Base-by-base conservation (phyloP, 2,797 vertebrate genomes). In the Xerus rutilus region DNA sequence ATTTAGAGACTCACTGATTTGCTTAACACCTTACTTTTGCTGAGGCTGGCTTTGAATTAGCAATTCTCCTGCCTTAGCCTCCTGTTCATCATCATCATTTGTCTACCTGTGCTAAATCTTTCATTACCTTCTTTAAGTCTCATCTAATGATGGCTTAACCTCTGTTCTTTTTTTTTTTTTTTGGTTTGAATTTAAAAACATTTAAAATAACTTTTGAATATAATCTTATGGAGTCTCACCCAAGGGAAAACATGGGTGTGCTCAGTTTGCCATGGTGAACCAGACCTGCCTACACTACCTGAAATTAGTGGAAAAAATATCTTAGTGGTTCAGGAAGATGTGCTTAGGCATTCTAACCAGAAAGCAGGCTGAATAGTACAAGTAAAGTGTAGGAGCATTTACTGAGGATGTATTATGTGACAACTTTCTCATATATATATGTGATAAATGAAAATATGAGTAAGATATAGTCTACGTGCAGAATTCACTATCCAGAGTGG, bases 101-200 rank as follows among this genome's bases (percentile, higher is more conserved):
- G 25, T 15, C 10, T 15, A 77, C 3, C 20, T 78, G 7, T 78
- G 17, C 64, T 72, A 65, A 67, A 30, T 59, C 11, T 76, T 74
- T 52, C 30, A 89, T 65, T 82, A 65, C 81, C 54, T 79, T 85
- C 12, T 79, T 93, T 52, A 95, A 88, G 79, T 79, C 14, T 89
- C 21, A 59, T 54, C 17, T 21, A 45, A 8, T 82, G 49, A 23
- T 72, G 35, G 7, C 32, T 85, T 86, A 59, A 92, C 10, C 1
- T 9, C 23, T n/a, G 4, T 69, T 88, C 39, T 79, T 93, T 64
- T 4, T 12, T 93, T 65, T 9, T 14, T 91, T 88, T 62, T 25
- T 62, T 25, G 59, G 45, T 39, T 49, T 91, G n/a, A 3, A 3
- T 79, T 84, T n/a, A 64, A 32, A 69, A 74, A 94, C 23, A 84